Percentiles rank a stretch among this genome's conserved stretches.
phyloP scores from a whole-genome alignment of 2,888 invertebrate species.

The Drosophila robusta region DNA sequence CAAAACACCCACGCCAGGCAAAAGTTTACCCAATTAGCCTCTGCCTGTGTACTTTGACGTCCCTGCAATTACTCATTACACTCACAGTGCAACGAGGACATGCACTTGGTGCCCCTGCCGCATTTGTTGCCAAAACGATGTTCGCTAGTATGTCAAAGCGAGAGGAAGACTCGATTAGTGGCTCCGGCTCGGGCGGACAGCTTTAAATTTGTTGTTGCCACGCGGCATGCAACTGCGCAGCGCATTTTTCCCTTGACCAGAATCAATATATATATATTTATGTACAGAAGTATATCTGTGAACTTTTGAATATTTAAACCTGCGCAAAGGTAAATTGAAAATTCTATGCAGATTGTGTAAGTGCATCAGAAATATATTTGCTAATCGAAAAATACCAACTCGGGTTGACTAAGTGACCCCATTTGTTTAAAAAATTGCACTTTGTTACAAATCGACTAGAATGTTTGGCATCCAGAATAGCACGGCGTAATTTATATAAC shows the following conservation, averaged over 20 bases:
- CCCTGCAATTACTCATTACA: constrained; percentile 48
- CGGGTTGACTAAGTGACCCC: background rate
- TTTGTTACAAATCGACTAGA: background rate
- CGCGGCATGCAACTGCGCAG: constrained; percentile 39
- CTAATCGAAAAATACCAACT: too few relatives aligned
- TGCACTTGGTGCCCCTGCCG: constrained; percentile 29
- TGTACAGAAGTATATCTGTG: background rate
- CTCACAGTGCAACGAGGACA: constrained; percentile 34
- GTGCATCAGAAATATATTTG: background rate
- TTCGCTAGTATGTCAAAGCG: constrained; percentile 15
- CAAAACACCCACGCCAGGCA: constrained; percentile 19
- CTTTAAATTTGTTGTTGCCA: constrained; percentile 35
- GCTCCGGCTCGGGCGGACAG: background rate
- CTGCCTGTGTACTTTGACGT: constrained; percentile 29
- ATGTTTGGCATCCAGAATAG: background rate
- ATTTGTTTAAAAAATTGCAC: background rate
- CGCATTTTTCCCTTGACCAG: constrained; percentile 15
- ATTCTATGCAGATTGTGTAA: background rate
- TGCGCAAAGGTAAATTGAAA: background rate
- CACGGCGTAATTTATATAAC: background rate
- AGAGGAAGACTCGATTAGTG: constrained; percentile 13
- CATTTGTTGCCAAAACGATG: constrained; percentile 39
- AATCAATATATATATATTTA: background rate
- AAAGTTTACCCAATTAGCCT: constrained; percentile 52
- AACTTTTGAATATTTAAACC: constrained; percentile 6